A percentile compares a stretch with the other conserved stretches of the same genome.
These are phyloP conservation scores for Leptobrachium leishanense DNA, from an alignment of 2,113 vertebrate genomes.

Conservation along the genomic window DNA sequence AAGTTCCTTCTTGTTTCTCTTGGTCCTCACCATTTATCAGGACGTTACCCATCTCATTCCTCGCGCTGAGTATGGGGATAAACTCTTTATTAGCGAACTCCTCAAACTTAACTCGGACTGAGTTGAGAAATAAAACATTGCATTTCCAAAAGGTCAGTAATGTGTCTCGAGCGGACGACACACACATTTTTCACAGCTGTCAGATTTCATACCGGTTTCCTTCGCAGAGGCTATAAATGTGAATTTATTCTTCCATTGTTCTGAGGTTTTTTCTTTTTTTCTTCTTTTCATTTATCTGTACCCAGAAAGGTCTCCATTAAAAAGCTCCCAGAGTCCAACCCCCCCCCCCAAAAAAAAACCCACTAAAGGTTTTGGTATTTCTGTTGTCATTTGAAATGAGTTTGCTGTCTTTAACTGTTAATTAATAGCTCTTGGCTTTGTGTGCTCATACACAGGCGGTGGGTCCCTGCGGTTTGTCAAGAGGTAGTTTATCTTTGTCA, in stretches of 20 bases:
- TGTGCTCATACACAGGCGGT: constrained; percentile 33
- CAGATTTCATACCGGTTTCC: constrained; percentile 39
- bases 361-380: constrained; percentile 36
- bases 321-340: background rate
- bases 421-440: constrained; percentile 50
- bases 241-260: constrained; percentile 45
- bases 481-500: constrained; percentile 48
- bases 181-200: constrained; percentile 46
- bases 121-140: constrained; percentile 37
- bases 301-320: constrained; percentile 44
- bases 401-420: constrained; percentile 48
- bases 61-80: background rate
- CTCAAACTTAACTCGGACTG: constrained; percentile 23
- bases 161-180: constrained; percentile 33
- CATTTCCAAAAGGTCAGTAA: constrained; percentile 39
- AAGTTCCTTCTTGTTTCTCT: too few relatives aligned
- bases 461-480: constrained; percentile 37
- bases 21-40: too few relatives aligned
- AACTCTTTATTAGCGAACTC: constrained; percentile 36
- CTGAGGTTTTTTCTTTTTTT: background rate
- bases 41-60: background rate
- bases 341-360: constrained; percentile 21
- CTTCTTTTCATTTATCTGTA: constrained; percentile 34
- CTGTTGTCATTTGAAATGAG: constrained; percentile 35
- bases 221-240: constrained; percentile 41